Evolutionary conservation across 2,888 invertebrate species (phyloP).

Genomic region (Lasioglossum calceatum): DNA sequence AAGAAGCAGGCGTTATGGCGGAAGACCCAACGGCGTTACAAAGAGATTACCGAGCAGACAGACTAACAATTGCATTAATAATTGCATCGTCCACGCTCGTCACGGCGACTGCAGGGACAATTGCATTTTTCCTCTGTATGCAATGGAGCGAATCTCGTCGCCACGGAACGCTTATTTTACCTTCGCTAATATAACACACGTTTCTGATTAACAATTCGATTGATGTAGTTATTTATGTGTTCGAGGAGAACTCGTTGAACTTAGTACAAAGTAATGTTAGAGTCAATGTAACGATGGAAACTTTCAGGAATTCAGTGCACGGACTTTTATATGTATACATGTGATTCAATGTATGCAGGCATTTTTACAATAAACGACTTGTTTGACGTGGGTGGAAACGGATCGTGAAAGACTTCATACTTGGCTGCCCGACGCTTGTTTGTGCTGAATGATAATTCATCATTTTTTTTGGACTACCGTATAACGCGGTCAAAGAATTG

Average conservation of each 20-base stretch:
- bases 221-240: not conserved
- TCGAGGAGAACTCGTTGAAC: not conserved
- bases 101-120: constrained; percentile 26
- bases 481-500: not conserved
- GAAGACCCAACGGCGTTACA: constrained; percentile 84
- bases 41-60: constrained; percentile 77
- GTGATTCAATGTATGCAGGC: not conserved
- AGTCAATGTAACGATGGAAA: not conserved
- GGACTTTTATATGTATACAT: not conserved
- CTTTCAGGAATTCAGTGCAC: not conserved
- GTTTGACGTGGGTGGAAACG: not conserved
- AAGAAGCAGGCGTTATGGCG: constrained; percentile 83
- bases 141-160: not conserved
- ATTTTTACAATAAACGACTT: constrained; percentile 8
- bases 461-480: not conserved
- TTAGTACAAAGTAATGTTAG: constrained; percentile 31
- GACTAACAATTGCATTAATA: constrained; percentile 19
- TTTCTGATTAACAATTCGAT: not conserved
- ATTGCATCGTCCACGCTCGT: constrained; percentile 26
- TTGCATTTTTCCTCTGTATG: constrained; percentile 12
- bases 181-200: not conserved
- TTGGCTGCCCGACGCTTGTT: not conserved
- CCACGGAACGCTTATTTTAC: not conserved
- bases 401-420: not conserved
- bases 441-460: not conserved